Evolutionary conservation across 1,140 invertebrate genomes (phyloP).

Genomic region (Drosophila kurseongensis): DNA sequence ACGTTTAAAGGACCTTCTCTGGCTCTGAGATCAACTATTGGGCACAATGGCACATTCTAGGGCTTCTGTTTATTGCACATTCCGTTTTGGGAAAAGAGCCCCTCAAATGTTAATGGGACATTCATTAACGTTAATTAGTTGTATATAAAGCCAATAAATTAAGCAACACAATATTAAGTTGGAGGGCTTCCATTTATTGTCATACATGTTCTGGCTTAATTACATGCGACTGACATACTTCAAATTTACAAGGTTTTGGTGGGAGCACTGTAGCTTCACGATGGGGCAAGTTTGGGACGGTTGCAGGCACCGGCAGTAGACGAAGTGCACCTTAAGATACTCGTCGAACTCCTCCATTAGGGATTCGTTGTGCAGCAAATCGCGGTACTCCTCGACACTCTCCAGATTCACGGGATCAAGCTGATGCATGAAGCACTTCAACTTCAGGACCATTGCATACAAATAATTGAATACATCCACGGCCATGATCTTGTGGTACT

Average conservation of each 20-base stretch:
- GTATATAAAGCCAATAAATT: slow-evolving; percentile 9
- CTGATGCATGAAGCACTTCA: slow-evolving; percentile 68
- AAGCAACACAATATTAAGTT: background rate
- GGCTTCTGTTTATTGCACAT: slow-evolving; percentile 21
- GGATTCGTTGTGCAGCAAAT: slow-evolving; percentile 41
- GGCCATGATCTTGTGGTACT: slow-evolving; percentile 56
- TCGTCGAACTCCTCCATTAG: slow-evolving; percentile 54
- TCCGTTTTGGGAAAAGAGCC: background rate
- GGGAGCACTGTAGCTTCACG: slow-evolving; percentile 47
- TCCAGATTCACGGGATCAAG: slow-evolving; percentile 63
- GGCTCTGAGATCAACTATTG: slow-evolving; percentile 1
- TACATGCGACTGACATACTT: slow-evolving; percentile 52
- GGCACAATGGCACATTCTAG: slow-evolving; percentile 21
- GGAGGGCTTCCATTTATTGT: slow-evolving; percentile 31
- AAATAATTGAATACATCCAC: slow-evolving; percentile 68
- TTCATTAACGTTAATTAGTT: slow-evolving; percentile 17
- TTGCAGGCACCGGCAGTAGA: slow-evolving; percentile 59
- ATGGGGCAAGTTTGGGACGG: slow-evolving; percentile 52
- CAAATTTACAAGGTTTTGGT: slow-evolving; percentile 39
- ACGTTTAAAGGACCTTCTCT: background rate
- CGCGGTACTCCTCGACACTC: slow-evolving; percentile 65
- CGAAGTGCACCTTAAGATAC: slow-evolving; percentile 41
- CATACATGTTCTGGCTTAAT: background rate
- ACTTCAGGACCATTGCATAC: slow-evolving; percentile 50
- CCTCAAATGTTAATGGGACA: slow-evolving; percentile 12